These are phyloP conservation scores for Girardia tigrina DNA, from an alignment of 2,888 invertebrate species.

Conservation along the genomic window DNA sequence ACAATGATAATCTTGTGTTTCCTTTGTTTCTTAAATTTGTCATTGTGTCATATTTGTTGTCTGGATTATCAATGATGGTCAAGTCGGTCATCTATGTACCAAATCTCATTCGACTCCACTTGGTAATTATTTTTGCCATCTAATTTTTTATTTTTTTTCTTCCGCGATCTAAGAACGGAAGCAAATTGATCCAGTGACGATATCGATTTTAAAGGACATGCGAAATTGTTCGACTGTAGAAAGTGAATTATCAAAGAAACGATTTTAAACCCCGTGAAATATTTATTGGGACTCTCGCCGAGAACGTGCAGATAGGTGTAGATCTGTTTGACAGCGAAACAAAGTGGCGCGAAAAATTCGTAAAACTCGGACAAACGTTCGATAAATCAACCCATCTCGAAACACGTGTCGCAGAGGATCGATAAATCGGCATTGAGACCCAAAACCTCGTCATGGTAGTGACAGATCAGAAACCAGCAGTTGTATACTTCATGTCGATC, in stretches of 20 bases:
- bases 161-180: no score
- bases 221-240: no score
- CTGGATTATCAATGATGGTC: no score
- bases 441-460: background rate
- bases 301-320: background rate
- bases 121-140: no score
- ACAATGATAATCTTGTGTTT: no score
- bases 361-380: background rate
- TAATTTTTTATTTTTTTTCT: no score
- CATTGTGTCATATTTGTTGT: no score
- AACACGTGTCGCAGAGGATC: background rate
- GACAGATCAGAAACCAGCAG: background rate
- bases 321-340: background rate
- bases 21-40: no score
- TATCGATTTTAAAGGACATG: no score
- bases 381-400: background rate
- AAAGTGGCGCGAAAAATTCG: background rate
- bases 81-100: no score
- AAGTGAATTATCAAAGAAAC: background rate
- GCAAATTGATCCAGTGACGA: no score
- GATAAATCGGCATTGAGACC: background rate
- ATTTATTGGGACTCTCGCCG: background rate
- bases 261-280: background rate
- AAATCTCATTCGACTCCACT: no score
- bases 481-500: background rate